These are phyloP conservation scores for Pluvianellus socialis DNA, from an alignment of 2,113 vertebrate species.

Conservation along the genomic window DNA sequence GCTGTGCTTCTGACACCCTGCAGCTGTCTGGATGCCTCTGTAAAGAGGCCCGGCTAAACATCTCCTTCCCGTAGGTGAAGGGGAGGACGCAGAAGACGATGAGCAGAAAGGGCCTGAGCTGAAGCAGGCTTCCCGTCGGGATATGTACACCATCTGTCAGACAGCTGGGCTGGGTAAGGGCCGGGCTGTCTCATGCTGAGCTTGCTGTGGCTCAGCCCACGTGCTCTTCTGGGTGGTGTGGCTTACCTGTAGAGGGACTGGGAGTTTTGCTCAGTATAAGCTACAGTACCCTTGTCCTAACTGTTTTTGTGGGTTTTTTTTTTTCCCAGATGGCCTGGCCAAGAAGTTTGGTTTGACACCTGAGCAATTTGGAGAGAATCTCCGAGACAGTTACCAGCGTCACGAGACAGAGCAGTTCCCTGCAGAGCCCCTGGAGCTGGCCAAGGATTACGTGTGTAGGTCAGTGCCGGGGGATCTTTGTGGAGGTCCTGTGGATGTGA, in stretches of 20 bases:
- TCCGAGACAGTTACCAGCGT: constrained; percentile 97
- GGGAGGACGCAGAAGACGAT: constrained; percentile 87
- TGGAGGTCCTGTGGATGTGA: background rate
- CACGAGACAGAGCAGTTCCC: constrained; percentile 98
- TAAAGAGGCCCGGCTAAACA: background rate
- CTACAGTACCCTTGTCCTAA: background rate
- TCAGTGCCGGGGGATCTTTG: background rate
- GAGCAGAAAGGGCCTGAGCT: constrained; percentile 94
- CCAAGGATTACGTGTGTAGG: constrained; percentile 97
- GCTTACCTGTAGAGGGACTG: background rate
- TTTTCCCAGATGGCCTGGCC: constrained; percentile 86
- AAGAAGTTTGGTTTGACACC: constrained; percentile 98
- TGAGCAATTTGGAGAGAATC: constrained; percentile 97
- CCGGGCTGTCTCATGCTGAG: background rate
- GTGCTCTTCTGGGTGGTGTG: background rate
- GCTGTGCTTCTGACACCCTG: background rate
- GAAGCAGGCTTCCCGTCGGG: constrained; percentile 94
- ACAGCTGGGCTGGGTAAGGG: constrained; percentile 90
- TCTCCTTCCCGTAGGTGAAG: constrained; percentile 74
- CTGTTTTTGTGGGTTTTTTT: fast-evolving
- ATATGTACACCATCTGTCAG: constrained; percentile 99
- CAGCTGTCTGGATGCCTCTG: background rate
- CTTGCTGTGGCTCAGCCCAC: background rate
- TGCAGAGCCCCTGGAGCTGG: constrained; percentile 93
- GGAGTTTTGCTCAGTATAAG: background rate